phyloP scores from a whole-genome alignment of 2,113 vertebrate genomes.

The Alligator mississippiensis region DNA sequence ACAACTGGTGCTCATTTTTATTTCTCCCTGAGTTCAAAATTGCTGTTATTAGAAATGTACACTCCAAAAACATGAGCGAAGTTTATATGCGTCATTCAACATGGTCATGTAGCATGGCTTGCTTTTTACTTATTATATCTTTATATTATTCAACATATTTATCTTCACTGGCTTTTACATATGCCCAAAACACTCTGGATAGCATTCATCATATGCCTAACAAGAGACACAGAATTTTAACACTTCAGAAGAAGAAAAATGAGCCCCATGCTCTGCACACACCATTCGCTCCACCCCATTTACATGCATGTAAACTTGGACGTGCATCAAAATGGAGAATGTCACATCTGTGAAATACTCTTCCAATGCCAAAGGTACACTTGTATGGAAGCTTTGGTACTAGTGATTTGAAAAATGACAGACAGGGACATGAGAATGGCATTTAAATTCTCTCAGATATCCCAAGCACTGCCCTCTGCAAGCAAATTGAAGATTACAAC shows the following conservation, averaged over 20 bases:
- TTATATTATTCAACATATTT: neutral
- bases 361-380: neutral
- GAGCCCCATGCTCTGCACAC: neutral
- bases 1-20: neutral
- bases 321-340: neutral
- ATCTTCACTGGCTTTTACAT: neutral
- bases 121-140: neutral
- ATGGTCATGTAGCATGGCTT: neutral
- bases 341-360: neutral
- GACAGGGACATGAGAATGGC: neutral
- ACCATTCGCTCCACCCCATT: neutral
- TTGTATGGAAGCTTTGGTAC: fast-evolving
- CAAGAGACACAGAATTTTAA: neutral
- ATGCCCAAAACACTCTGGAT: neutral
- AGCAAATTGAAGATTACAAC: neutral
- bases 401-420: neutral
- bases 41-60: neutral
- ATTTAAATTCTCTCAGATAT: neutral
- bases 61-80: neutral
- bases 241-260: neutral
- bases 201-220: neutral
- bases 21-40: neutral
- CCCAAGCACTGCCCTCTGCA: neutral
- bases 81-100: neutral
- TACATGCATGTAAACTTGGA: neutral